phyloP scores from a whole-genome alignment of 2,797 vertebrate genomes.

The Tamandua tetradactyla region DNA sequence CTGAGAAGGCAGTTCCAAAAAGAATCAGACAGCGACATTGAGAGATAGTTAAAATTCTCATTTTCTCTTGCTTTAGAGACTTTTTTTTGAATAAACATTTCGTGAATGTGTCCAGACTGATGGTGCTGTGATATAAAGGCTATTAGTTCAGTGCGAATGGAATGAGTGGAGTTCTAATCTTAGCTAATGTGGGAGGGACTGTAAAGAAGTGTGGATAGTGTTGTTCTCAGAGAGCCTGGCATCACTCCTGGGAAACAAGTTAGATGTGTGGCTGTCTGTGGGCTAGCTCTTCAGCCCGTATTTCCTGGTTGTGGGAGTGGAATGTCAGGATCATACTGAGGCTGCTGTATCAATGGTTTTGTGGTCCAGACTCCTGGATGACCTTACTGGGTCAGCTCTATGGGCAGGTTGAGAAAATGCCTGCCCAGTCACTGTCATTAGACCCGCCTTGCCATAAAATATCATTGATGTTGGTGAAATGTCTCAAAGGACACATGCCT shows the following conservation, averaged over 20 bases:
- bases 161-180: no score
- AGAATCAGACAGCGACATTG: not conserved
- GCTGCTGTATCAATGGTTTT: not conserved
- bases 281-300: no score
- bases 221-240: no score
- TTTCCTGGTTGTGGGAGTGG: no score
- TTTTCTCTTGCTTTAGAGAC: not conserved
- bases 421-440: not conserved
- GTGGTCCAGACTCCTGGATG: not conserved
- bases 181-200: no score
- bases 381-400: not conserved
- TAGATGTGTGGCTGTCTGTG: no score
- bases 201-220: no score
- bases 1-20: not conserved
- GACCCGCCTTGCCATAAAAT: not conserved
- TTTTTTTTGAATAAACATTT: no score
- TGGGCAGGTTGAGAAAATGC: constrained; percentile 15
- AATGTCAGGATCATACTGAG: not conserved
- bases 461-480: not conserved
- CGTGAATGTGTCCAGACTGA: no score
- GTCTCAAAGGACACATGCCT: not conserved
- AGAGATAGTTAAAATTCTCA: not conserved
- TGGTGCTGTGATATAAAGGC: no score
- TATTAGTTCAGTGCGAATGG: no score
- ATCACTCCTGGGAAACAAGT: no score